Percentiles rank a stretch among this genome's conserved stretches.
Evolutionary conservation across 1,140 invertebrate species (phyloP).

Genomic region (Drosophila biarmipes): DNA sequence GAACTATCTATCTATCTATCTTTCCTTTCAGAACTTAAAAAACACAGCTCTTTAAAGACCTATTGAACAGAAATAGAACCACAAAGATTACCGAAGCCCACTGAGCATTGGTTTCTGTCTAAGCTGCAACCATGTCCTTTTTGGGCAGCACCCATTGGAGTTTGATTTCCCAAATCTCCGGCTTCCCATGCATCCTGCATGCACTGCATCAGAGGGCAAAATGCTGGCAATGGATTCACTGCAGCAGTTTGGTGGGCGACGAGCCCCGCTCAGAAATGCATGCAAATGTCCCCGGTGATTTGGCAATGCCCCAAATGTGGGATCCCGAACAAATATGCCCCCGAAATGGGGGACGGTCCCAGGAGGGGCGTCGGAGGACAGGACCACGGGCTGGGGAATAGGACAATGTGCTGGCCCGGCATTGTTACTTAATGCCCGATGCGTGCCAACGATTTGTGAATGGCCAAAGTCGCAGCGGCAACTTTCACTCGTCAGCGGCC

Average conservation of each 20-base stretch:
- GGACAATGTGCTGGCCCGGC: slow-evolving; percentile 44
- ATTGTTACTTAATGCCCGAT: slow-evolving; percentile 66
- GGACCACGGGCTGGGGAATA: slow-evolving; percentile 5
- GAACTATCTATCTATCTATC: no score
- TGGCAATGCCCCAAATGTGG: slow-evolving; percentile 62
- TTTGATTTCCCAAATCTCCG: slow-evolving; percentile 16
- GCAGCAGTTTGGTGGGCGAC: slow-evolving; percentile 2
- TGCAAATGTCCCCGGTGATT: slow-evolving; percentile 49
- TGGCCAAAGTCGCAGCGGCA: slow-evolving; percentile 42
- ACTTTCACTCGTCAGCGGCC: slow-evolving; percentile 41
- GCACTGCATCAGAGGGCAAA: slow-evolving; percentile 3
- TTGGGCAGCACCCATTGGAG: slow-evolving; percentile 6
- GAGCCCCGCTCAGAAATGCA: slow-evolving; percentile 44
- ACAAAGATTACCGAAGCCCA: neutral
- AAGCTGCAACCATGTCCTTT: neutral
- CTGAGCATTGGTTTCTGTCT: neutral
- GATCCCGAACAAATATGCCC: slow-evolving; percentile 56
- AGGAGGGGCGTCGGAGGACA: slow-evolving; percentile 30
- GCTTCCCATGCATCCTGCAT: neutral
- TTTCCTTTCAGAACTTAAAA: neutral
- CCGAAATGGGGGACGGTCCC: slow-evolving; percentile 35
- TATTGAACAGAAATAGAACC: neutral
- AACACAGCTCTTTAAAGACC: neutral
- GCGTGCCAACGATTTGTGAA: slow-evolving; percentile 74
- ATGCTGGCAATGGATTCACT: neutral